phyloP scores from a whole-genome alignment of 2,797 vertebrate species.

The Crax fasciolata region DNA sequence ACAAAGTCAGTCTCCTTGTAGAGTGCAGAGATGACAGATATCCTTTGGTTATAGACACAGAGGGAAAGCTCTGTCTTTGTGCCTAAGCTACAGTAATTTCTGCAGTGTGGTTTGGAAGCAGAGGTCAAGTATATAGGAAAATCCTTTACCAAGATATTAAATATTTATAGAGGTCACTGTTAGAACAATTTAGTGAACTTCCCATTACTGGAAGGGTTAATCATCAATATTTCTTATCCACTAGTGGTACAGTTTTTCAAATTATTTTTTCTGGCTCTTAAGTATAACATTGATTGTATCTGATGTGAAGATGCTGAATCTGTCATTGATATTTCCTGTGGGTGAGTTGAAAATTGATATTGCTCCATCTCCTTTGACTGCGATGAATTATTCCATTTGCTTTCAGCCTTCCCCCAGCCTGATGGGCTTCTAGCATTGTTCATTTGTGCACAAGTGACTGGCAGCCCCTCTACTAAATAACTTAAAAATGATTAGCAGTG shows the following conservation, averaged over 20 bases:
- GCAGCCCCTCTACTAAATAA: conserved; percentile 71
- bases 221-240: conserved; percentile 15
- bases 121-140: conserved; percentile 4
- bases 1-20: background rate
- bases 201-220: background rate
- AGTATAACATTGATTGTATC: conserved; percentile 25
- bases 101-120: conserved; percentile 13
- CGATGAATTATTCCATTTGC: conserved; percentile 52
- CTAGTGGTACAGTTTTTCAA: background rate
- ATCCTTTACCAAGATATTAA: conserved; percentile 1
- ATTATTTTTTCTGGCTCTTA: conserved; percentile 23
- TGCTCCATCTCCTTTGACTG: conserved; percentile 50
- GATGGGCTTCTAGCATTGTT: conserved; percentile 41
- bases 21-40: background rate
- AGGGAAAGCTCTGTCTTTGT: background rate
- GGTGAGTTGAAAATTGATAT: conserved; percentile 22
- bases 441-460: conserved; percentile 69
- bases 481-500: conserved; percentile 76
- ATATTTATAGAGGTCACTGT: conserved; percentile 30
- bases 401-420: background rate
- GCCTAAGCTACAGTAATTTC: background rate
- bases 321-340: background rate
- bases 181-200: conserved; percentile 35
- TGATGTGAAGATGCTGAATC: background rate
- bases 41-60: background rate